Percentiles rank a stretch among this genome's conserved stretches.
phyloP scores from a whole-genome alignment of 2,888 invertebrate species.

The Caenorhabditis sp. region DNA sequence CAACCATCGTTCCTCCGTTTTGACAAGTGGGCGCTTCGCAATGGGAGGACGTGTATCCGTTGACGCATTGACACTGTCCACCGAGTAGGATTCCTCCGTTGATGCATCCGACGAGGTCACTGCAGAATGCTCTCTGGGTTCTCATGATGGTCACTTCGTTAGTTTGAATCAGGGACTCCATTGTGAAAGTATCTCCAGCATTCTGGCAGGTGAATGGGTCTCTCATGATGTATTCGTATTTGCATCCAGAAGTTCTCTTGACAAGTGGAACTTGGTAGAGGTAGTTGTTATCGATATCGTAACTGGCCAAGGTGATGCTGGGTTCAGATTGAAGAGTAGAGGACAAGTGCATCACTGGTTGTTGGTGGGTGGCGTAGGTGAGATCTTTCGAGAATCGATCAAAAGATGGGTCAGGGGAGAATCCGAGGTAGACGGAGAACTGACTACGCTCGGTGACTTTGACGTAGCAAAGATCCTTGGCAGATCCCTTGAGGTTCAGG shows the following conservation, averaged over 20 bases:
- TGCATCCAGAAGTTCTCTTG: conserved; percentile 60
- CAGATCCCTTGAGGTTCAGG: neutral
- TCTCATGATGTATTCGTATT: conserved; percentile 59
- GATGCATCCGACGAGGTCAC: conserved; percentile 55
- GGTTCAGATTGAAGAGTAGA: conserved; percentile 59
- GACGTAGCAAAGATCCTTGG: conserved; percentile 43
- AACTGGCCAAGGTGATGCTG: conserved; percentile 31
- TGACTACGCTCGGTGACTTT: conserved; percentile 62
- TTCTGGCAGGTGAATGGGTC: conserved; percentile 34
- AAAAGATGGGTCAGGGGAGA: conserved; percentile 68
- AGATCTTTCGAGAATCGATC: conserved; percentile 57
- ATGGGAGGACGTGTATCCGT: conserved; percentile 49
- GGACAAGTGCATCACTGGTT: conserved; percentile 61
- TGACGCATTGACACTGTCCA: conserved; percentile 43
- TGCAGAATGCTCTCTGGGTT: conserved; percentile 68
- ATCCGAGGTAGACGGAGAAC: conserved; percentile 65
- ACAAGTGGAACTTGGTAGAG: neutral
- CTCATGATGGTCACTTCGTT: conserved; percentile 62
- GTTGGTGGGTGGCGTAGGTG: conserved; percentile 55
- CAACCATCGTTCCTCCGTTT: conserved; percentile 66
- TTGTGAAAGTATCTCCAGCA: conserved; percentile 52
- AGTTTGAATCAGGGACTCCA: conserved; percentile 36
- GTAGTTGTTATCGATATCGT: conserved; percentile 43
- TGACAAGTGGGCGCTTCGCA: conserved; percentile 71
- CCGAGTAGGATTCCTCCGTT: conserved; percentile 66